Conservation (phyloP, 2,797 vertebrate genomes). For the Tenualosa thibaudeaui region DNA sequence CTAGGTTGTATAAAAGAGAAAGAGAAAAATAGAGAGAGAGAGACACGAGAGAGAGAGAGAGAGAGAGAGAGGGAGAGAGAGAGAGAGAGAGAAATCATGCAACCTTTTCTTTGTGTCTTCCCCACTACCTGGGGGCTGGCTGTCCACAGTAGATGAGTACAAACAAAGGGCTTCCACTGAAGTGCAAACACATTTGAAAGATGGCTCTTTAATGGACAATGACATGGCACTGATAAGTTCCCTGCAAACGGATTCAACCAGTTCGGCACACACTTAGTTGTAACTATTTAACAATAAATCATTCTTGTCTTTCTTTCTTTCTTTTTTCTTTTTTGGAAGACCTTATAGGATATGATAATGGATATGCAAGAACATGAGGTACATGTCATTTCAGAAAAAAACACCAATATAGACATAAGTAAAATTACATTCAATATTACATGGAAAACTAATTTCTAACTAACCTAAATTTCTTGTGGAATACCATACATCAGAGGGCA, state of each 20-base stretch:
- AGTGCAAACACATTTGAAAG: constrained; percentile 63
- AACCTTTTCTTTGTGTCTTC: constrained; percentile 62
- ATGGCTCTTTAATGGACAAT: constrained; percentile 59
- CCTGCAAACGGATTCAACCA: constrained; percentile 41
- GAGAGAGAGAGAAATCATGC: constrained; percentile 37
- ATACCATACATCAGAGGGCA: background rate
- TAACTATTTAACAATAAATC: background rate
- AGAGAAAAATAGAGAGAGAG: background rate
- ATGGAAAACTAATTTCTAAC: background rate
- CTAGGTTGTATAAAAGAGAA: constrained; percentile 40
- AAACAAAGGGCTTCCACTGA: constrained; percentile 58
- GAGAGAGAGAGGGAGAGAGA: background rate
- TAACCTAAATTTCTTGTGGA: too few relatives aligned
- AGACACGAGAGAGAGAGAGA: background rate
- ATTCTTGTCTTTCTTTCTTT: background rate
- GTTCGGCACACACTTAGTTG: background rate
- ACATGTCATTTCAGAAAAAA: background rate
- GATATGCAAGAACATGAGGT: background rate
- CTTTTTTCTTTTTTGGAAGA: background rate
- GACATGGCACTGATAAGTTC: constrained; percentile 49
- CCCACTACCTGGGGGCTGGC: constrained; percentile 62
- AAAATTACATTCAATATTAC: background rate
- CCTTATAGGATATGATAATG: background rate
- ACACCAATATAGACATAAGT: too few relatives aligned
- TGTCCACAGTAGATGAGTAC: constrained; percentile 43